Percentiles rank a stretch among this genome's conserved stretches.
Conservation (phyloP, 2,888 invertebrate species). For the Sesia apiformis region DNA sequence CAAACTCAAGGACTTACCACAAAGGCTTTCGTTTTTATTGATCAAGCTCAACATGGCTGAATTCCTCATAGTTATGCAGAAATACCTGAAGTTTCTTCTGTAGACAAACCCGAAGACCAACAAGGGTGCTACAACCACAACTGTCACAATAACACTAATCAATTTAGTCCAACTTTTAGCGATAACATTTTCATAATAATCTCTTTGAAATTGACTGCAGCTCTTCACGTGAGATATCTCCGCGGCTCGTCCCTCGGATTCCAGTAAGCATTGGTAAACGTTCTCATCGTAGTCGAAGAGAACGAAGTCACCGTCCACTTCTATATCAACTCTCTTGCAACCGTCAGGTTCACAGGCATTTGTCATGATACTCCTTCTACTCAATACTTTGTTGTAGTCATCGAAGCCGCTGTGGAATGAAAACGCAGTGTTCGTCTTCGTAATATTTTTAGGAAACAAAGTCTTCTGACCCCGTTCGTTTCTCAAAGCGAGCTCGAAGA, state of each 20-base stretch:
- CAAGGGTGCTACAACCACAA: constrained; percentile 23
- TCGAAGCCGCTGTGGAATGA: constrained; percentile 29
- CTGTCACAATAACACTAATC: constrained; percentile 25
- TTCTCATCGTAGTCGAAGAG: constrained; percentile 31
- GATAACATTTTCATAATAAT: constrained; percentile 17
- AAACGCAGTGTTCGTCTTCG: not conserved
- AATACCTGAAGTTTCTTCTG: constrained; percentile 75
- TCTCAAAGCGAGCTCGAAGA: constrained; percentile 50
- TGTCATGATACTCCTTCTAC: constrained; percentile 17
- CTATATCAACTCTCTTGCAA: constrained; percentile 15
- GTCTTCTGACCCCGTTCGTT: not conserved
- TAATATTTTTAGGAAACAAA: not conserved
- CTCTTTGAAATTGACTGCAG: constrained; percentile 23
- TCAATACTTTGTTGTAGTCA: constrained; percentile 26
- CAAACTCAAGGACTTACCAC: constrained; percentile 31
- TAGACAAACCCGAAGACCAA: constrained; percentile 26
- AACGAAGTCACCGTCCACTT: constrained; percentile 23
- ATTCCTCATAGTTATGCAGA: constrained; percentile 72
- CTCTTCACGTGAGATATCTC: constrained; percentile 18
- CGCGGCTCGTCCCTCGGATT: constrained; percentile 20
- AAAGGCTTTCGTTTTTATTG: constrained; percentile 44
- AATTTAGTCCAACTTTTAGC: constrained; percentile 16
- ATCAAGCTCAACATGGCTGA: constrained; percentile 71
- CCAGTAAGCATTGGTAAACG: constrained; percentile 30
- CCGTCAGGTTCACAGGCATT: constrained; percentile 7